Conservation (phyloP, 2,113 vertebrate species). For the Pao palembangensis region DNA sequence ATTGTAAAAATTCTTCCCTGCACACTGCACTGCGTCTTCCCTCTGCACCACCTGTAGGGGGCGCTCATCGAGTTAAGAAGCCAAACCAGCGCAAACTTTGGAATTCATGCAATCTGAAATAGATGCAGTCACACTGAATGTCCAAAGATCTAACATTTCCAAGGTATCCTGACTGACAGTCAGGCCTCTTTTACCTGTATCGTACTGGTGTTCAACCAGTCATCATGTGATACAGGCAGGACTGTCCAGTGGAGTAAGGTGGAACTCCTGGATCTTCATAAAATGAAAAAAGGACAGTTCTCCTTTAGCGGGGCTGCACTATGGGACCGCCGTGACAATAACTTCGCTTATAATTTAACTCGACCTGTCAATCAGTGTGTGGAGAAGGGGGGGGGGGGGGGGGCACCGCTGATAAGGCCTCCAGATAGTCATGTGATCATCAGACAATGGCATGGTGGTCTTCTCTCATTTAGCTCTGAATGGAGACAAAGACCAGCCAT, state of each 20-base stretch:
- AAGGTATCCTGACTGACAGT: slow-evolving; percentile 35
- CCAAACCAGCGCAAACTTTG: slow-evolving; percentile 66
- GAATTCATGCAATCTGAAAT: slow-evolving; percentile 75
- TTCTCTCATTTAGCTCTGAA: slow-evolving; percentile 62
- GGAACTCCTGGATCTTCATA: slow-evolving; percentile 57
- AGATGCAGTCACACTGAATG: slow-evolving; percentile 66
- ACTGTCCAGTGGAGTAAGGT: slow-evolving; percentile 68
- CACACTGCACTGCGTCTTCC: slow-evolving; percentile 9
- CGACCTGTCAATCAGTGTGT: slow-evolving; percentile 60
- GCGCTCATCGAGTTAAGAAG: slow-evolving; percentile 21
- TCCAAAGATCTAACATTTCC: slow-evolving; percentile 73
- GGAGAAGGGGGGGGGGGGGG: slow-evolving; percentile 45
- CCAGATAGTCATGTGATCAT: slow-evolving; percentile 60
- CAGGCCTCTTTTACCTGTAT: slow-evolving; percentile 47
- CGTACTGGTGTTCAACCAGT: slow-evolving; percentile 26
- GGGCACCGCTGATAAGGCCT: slow-evolving; percentile 41
- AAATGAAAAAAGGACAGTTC: slow-evolving; percentile 2
- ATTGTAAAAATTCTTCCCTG: slow-evolving; percentile 17
- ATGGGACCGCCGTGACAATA: slow-evolving; percentile 44
- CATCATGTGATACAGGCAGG: slow-evolving; percentile 68
- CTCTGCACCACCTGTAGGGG: slow-evolving; percentile 29
- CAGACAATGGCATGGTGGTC: slow-evolving; percentile 71
- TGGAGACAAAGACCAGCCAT: slow-evolving; percentile 76
- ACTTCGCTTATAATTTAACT: slow-evolving; percentile 42
- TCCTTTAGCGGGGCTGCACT: slow-evolving; percentile 15